Evolutionary conservation across 1,140 invertebrate genomes (phyloP).

Genomic region (Caenorhabditis latens): DNA sequence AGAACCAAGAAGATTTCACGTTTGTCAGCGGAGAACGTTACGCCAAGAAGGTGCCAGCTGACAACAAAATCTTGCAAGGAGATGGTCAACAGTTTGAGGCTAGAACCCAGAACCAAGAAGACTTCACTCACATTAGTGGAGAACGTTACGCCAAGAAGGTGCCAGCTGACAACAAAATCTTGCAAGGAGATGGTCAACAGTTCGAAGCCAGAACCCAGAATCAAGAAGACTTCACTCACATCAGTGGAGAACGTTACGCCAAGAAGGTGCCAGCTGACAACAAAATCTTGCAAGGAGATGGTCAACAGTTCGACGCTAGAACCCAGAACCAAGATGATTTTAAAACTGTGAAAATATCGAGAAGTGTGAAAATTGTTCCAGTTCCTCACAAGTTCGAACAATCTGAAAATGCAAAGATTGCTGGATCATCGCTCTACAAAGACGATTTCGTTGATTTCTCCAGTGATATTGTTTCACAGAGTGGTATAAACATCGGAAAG

Average conservation of each 20-base stretch:
- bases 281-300: background rate
- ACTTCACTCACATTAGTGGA: background rate
- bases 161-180: background rate
- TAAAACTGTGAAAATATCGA: too few relatives aligned
- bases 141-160: conserved; percentile 1
- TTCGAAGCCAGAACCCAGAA: background rate
- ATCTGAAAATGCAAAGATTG: background rate
- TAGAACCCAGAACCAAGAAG: background rate
- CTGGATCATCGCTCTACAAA: background rate
- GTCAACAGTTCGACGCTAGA: background rate
- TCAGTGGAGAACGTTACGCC: conserved; percentile 3
- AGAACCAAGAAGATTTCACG: background rate
- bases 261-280: background rate
- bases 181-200: background rate
- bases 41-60: background rate
- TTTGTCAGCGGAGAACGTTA: background rate
- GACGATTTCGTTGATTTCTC: background rate
- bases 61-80: conserved; percentile 1
- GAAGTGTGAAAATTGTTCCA: background rate
- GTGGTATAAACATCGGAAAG: background rate
- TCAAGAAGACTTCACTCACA: background rate
- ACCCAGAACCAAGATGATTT: conserved; percentile 26
- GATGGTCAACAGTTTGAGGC: background rate
- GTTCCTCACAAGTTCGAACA: background rate
- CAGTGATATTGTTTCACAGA: background rate